Evolutionary conservation across 2,113 vertebrate genomes (phyloP).

Genomic region (Pavo muticus): DNA sequence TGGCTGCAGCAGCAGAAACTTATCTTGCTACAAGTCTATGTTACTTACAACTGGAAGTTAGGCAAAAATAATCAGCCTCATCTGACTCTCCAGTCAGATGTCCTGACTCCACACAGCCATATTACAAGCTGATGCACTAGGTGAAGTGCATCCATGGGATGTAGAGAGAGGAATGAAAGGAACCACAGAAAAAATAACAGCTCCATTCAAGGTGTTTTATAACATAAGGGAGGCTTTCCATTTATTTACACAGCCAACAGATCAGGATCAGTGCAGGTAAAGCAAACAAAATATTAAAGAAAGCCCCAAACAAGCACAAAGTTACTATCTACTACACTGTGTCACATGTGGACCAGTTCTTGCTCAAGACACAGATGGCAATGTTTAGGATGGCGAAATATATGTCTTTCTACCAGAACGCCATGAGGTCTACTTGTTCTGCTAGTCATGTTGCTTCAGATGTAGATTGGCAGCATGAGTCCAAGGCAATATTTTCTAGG

Average conservation of each 20-base stretch:
- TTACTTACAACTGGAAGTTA: neutral
- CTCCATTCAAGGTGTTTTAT: neutral
- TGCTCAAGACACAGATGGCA: neutral
- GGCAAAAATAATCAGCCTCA: neutral
- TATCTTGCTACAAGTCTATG: neutral
- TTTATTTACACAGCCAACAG: neutral
- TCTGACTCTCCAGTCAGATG: fast-evolving
- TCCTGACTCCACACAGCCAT: neutral
- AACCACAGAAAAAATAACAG: neutral
- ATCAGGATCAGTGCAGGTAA: neutral
- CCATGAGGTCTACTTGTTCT: neutral
- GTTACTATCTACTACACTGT: fast-evolving
- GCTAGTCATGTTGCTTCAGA: neutral
- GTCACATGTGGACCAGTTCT: neutral
- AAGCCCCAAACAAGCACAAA: neutral
- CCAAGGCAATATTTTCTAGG: neutral
- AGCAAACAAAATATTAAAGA: neutral
- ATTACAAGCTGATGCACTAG: neutral
- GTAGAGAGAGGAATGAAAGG: fast-evolving
- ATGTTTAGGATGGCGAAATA: neutral
- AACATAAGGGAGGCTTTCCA: neutral
- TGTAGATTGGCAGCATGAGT: neutral
- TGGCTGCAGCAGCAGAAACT: neutral
- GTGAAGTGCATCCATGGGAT: fast-evolving
- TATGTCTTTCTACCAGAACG: neutral